phyloP scores from a whole-genome alignment of 2,113 vertebrate species.

The Lepus europaeus region DNA sequence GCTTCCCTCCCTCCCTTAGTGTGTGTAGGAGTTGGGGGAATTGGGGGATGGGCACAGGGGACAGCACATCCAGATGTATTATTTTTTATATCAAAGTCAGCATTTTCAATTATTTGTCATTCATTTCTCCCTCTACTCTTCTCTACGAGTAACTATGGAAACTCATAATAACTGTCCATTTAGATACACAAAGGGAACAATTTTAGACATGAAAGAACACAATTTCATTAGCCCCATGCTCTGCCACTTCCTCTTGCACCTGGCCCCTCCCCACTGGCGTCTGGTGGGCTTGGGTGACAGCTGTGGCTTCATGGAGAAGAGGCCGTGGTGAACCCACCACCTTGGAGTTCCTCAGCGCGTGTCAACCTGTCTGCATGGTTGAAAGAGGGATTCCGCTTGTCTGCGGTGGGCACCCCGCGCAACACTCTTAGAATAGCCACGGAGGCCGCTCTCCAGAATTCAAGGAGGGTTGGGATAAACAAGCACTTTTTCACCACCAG shows the following conservation, averaged over 20 bases:
- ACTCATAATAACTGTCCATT: conserved; percentile 63
- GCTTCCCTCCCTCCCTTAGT: not conserved
- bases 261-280: not conserved
- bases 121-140: conserved; percentile 48
- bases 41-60: not conserved
- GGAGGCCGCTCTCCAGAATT: not conserved
- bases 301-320: not conserved
- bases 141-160: conserved; percentile 72
- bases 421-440: not conserved
- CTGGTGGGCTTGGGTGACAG: not conserved
- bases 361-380: not conserved
- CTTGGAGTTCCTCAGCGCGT: not conserved
- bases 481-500: not conserved
- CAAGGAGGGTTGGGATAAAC: not conserved
- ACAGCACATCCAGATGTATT: not conserved
- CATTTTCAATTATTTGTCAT: conserved; percentile 66
- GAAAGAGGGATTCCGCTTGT: not conserved
- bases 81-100: conserved; percentile 39
- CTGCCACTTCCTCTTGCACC: not conserved
- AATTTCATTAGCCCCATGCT: not conserved
- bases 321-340: accelerated
- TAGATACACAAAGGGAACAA: conserved; percentile 48
- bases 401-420: not conserved
- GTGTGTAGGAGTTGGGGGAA: not conserved
- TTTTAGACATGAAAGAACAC: conserved; percentile 68